phyloP scores from a whole-genome alignment of 2,113 vertebrate species.

The Sphaerodactylus townsendi region DNA sequence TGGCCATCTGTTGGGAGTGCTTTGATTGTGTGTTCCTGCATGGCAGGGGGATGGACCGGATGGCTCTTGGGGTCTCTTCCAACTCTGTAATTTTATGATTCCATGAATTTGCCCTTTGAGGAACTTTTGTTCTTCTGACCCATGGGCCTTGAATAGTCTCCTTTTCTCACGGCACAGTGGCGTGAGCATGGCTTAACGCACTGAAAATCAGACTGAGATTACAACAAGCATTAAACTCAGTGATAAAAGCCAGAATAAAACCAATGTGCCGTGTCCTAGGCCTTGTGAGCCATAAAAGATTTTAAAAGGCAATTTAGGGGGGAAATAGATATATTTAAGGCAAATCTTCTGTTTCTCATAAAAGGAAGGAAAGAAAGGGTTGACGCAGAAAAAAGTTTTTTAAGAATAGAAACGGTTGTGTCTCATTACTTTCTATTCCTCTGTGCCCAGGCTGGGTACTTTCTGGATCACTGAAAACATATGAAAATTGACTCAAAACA shows the following conservation, averaged over 20 bases:
- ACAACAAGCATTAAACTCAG: conserved; percentile 6
- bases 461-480: background rate
- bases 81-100: no score
- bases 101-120: background rate
- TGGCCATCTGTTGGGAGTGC: no score
- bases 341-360: conserved; percentile 10
- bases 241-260: conserved; percentile 13
- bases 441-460: background rate
- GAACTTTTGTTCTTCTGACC: no score
- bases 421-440: background rate
- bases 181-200: conserved; percentile 1
- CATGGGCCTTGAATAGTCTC: background rate
- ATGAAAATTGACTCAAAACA: background rate
- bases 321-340: conserved; percentile 14
- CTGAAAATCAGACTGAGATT: conserved; percentile 5
- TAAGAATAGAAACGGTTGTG: background rate
- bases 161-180: background rate
- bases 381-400: background rate
- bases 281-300: conserved; percentile 8
- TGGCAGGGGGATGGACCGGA: no score
- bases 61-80: no score
- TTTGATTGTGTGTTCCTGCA: no score
- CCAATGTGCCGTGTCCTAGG: conserved; percentile 18
- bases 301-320: conserved; percentile 14
- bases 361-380: background rate